Evolutionary conservation across 1,140 invertebrate species (phyloP).

Genomic region (Aricia agestis): DNA sequence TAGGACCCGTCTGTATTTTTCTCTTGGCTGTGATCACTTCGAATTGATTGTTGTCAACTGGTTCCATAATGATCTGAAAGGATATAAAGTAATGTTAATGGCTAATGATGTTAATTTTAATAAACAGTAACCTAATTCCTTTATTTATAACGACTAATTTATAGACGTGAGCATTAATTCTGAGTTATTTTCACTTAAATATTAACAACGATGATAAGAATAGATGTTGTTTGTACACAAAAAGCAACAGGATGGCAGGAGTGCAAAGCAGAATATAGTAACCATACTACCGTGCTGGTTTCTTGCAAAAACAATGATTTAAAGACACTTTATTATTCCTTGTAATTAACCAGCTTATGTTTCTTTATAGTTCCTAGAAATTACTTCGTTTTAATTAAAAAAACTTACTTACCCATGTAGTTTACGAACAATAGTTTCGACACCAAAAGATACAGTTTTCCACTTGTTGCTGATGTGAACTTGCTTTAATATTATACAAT

Average conservation of each 20-base stretch:
- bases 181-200: too few species aligned
- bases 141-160: too few species aligned
- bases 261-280: too few species aligned
- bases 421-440: neutral
- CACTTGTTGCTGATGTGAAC: neutral
- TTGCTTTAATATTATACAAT: neutral
- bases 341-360: neutral
- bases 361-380: neutral
- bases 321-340: neutral
- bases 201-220: too few species aligned
- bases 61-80: conserved; percentile 55
- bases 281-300: neutral
- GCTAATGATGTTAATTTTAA: too few species aligned
- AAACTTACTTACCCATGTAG: conserved; percentile 7
- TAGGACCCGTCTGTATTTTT: conserved; percentile 56
- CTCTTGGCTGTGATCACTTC: conserved; percentile 64
- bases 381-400: neutral
- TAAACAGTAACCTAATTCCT: too few species aligned
- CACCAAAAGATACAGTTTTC: neutral
- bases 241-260: too few species aligned
- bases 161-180: too few species aligned
- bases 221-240: too few species aligned
- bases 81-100: too few species aligned
- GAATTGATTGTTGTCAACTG: conserved; percentile 71
- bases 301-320: neutral